Conservation (phyloP, 2,113 vertebrate species). For the Mirza zaza region DNA sequence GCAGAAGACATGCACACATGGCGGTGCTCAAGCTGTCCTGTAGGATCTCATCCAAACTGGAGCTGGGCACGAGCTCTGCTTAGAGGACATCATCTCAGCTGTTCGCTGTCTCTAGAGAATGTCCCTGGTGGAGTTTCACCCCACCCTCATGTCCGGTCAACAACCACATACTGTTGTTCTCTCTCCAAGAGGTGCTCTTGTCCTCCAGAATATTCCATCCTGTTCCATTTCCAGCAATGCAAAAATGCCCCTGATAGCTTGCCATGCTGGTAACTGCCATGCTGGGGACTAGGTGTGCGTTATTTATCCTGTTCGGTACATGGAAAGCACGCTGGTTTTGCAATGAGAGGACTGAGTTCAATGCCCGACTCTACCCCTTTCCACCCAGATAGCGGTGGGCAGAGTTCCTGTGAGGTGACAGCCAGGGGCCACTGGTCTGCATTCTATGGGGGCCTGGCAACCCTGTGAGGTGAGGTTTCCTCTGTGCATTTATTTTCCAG, state of each 20-base stretch:
- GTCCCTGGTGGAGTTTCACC: background rate
- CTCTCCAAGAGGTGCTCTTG: background rate
- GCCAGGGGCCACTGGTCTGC: background rate
- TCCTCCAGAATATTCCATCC: background rate
- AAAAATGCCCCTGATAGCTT: background rate
- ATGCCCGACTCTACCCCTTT: background rate
- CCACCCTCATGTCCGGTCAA: background rate
- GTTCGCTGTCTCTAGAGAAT: background rate
- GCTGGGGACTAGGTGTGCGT: background rate
- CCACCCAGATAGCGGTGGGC: background rate
- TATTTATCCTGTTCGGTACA: background rate
- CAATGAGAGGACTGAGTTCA: background rate
- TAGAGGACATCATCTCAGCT: background rate
- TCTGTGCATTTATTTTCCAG: background rate
- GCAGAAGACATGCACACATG: background rate
- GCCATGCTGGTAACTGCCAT: too few species aligned
- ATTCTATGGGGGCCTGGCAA: rapidly evolving
- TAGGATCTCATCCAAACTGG: background rate
- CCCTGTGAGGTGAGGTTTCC: background rate
- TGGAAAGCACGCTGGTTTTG: background rate
- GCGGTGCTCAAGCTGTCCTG: background rate
- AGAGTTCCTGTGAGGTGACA: background rate
- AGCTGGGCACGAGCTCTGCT: background rate
- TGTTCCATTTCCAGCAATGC: background rate
- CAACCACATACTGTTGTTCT: background rate